Conservation (phyloP, 2,888 invertebrate species). For the Ormyrus nitidulus region DNA sequence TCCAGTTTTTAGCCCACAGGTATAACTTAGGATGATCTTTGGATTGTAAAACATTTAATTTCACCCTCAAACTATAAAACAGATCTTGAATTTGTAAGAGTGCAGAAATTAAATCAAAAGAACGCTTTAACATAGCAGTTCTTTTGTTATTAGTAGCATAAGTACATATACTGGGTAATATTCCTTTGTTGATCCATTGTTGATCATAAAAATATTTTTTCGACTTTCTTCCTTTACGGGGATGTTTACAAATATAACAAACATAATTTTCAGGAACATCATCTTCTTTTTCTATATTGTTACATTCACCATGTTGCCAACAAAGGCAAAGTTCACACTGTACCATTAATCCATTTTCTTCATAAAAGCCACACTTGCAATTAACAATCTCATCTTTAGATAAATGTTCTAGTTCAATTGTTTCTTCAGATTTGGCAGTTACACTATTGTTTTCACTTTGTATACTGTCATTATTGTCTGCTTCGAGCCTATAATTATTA, state of each 20-base stretch:
- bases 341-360: constrained; percentile 98
- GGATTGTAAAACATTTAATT: constrained; percentile 86
- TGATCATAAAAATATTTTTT: constrained; percentile 90
- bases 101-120: constrained; percentile 86
- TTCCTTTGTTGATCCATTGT: constrained; percentile 91
- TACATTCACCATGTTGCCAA: constrained; percentile 97
- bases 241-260: constrained; percentile 92
- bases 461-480: constrained; percentile 70
- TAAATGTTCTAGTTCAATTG: constrained; percentile 87
- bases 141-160: constrained; percentile 59
- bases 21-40: constrained; percentile 91
- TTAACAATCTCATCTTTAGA: constrained; percentile 92
- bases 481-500: constrained; percentile 68
- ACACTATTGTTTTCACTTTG: constrained; percentile 66
- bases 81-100: constrained; percentile 83
- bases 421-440: constrained; percentile 79
- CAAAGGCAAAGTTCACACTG: constrained; percentile 96
- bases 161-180: constrained; percentile 77
- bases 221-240: constrained; percentile 84
- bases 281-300: constrained; percentile 88
- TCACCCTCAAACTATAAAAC: constrained; percentile 84
- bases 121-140: constrained; percentile 80
- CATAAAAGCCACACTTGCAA: constrained; percentile 91
- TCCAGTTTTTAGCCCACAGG: constrained; percentile 91
- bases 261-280: constrained; percentile 95